Evolutionary conservation across 2,113 vertebrate species (phyloP), one percentile per base, ranked within the genome.

Genomic region (Xyrauchen texanus): DNA sequence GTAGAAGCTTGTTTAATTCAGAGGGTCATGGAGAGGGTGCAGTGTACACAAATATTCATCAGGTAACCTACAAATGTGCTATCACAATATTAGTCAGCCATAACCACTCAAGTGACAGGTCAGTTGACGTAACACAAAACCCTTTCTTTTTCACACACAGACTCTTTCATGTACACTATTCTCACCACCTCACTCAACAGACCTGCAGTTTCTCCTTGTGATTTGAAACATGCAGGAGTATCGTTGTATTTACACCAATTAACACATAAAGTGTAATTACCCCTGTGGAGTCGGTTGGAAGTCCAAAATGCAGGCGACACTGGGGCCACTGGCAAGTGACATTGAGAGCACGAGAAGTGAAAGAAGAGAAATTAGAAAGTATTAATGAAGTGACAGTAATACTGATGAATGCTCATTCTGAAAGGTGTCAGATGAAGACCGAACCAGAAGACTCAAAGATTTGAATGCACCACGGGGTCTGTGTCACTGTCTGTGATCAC

Each of bases 181-280:
- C 68, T 71, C 53, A 49, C 66, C 46, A 52, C 57, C 79, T 92
- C 91, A 34, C 21, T 34, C 21, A 34, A 3, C 21, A 89, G 88
- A 91, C 87, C 78, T 85, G 86, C 91, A 92, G 91, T 94, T 95
- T 93, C 92, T 92, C 89, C 82, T 88, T 73, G 74, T 47, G 0
- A 90, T 34, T 34, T 34, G 21, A 34, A 34, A 34, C 21, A 3
- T 90, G 88, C 90, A 90, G 89, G 90, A 89, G 88, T 83, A 89
- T 93, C 93, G 95, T 94, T 91, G 91, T 93, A 93, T 95, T 97
- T 95, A 94, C 90, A 95, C 91, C 95, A 97, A 93, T 95, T 96
- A 96, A 95, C 94, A 94, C 91, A 91, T 93, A 97, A 97, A 94
- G 91, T 90, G 92, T 95, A 94, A 96, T 95, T 95, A 95, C 88